Evolutionary conservation across 2,888 invertebrate genomes (phyloP).

Genomic region (Creontiades dilutus): DNA sequence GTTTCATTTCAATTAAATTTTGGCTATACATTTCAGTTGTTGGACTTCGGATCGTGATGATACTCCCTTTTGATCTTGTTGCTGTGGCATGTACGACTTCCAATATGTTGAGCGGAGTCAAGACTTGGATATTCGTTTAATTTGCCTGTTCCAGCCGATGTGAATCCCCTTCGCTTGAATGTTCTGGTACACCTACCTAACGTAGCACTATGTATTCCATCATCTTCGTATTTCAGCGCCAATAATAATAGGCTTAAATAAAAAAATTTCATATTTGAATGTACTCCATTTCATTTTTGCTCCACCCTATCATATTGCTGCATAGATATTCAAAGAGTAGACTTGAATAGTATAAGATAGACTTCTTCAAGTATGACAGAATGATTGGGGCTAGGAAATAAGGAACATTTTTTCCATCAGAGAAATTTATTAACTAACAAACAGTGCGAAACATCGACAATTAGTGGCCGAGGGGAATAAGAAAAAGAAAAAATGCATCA

Average conservation of each 20-base stretch:
- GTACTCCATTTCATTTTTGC: neutral
- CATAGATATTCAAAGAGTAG: too few relatives aligned
- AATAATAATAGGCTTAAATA: neutral
- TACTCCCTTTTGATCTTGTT: too few relatives aligned
- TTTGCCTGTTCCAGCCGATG: too few relatives aligned
- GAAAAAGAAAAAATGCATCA: neutral
- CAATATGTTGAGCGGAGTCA: too few relatives aligned
- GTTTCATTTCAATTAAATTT: too few relatives aligned
- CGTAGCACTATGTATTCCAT: neutral
- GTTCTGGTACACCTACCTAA: neutral
- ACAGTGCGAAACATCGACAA: constrained; percentile 32
- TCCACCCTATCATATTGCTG: too few relatives aligned
- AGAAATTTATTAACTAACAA: constrained; percentile 36
- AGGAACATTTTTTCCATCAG: neutral
- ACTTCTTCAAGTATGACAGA: too few relatives aligned
- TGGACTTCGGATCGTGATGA: constrained; percentile 15
- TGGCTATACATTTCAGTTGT: neutral
- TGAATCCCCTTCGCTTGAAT: too few relatives aligned
- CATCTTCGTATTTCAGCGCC: too few relatives aligned
- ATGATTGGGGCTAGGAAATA: neutral
- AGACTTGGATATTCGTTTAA: too few relatives aligned
- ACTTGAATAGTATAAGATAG: too few relatives aligned
- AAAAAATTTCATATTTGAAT: neutral
- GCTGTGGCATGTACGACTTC: too few relatives aligned
- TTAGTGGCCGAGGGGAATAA: constrained; percentile 10